Evolutionary conservation across 1,140 invertebrate species (phyloP).

Genomic region (Spodoptera litura): DNA sequence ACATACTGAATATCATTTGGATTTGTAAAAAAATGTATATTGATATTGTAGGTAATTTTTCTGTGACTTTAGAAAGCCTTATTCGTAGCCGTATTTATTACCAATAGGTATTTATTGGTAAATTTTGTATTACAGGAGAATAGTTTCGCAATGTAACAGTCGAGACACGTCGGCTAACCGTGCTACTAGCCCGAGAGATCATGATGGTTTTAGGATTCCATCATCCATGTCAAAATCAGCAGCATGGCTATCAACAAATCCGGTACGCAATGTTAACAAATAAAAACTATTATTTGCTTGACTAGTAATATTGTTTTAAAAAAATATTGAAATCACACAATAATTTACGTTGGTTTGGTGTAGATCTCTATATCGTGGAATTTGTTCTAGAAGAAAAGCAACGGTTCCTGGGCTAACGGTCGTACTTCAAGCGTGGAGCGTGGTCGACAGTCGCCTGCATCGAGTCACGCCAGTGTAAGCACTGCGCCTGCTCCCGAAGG

Average conservation of each 20-base stretch:
- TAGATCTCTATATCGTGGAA: not conserved
- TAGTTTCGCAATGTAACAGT: slow-evolving; percentile 82
- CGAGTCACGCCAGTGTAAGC: slow-evolving; percentile 51
- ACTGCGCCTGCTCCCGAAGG: slow-evolving; percentile 34
- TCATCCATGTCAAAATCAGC: slow-evolving; percentile 60
- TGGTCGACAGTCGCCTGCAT: slow-evolving; percentile 63
- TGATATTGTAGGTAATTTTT: no score
- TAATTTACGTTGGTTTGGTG: no score
- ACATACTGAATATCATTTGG: no score
- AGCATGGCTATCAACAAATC: slow-evolving; percentile 62
- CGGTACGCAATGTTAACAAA: slow-evolving; percentile 53
- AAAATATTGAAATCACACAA: no score
- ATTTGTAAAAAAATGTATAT: no score
- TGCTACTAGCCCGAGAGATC: slow-evolving; percentile 73
- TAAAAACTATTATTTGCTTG: not conserved
- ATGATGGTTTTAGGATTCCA: slow-evolving; percentile 76
- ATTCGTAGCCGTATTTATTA: no score
- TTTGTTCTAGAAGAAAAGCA: slow-evolving; percentile 63
- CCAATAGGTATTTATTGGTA: no score
- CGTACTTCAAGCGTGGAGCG: slow-evolving; percentile 67
- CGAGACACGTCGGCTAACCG: slow-evolving; percentile 76
- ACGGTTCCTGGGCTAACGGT: slow-evolving; percentile 58
- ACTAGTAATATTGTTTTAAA: not conserved
- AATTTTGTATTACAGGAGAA: slow-evolving; percentile 66
- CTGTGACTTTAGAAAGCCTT: no score